Evolutionary conservation across 2,113 vertebrate species (phyloP).

Genomic region (Megalops atlanticus): DNA sequence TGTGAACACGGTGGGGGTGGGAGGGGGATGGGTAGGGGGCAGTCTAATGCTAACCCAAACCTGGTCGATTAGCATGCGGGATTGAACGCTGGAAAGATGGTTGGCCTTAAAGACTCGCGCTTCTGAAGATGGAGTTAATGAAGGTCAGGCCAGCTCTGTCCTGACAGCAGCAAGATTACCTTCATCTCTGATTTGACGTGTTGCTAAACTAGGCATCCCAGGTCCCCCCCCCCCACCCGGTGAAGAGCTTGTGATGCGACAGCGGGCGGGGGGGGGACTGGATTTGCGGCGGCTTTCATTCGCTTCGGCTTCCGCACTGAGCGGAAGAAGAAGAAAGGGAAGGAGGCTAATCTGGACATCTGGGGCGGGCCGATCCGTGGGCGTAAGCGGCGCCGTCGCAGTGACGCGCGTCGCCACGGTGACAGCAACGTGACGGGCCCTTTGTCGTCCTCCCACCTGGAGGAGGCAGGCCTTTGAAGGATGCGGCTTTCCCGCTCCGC

Average conservation of each 20-base stretch:
- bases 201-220: neutral
- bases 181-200: neutral
- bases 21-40: too few relatives aligned
- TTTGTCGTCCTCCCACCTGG: constrained; percentile 19
- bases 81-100: constrained; percentile 21
- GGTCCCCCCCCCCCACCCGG: too few relatives aligned
- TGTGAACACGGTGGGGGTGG: constrained; percentile 8
- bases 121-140: constrained; percentile 30
- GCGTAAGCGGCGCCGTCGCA: neutral
- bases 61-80: constrained; percentile 19
- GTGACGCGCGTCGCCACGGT: neutral
- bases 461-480: neutral
- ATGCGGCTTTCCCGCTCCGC: neutral
- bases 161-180: neutral
- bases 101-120: constrained; percentile 13
- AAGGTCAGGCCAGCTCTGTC: constrained; percentile 16
- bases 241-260: neutral
- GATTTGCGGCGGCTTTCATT: constrained; percentile 27
- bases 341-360: constrained; percentile 29
- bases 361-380: neutral
- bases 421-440: constrained; percentile 14
- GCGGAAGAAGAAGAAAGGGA: neutral
- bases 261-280: constrained; percentile 16
- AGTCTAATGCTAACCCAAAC: constrained; percentile 22
- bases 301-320: constrained; percentile 13